These are phyloP conservation scores for Ctenopoma multispine DNA, from an alignment of 2,797 vertebrate genomes.

Conservation along the genomic window DNA sequence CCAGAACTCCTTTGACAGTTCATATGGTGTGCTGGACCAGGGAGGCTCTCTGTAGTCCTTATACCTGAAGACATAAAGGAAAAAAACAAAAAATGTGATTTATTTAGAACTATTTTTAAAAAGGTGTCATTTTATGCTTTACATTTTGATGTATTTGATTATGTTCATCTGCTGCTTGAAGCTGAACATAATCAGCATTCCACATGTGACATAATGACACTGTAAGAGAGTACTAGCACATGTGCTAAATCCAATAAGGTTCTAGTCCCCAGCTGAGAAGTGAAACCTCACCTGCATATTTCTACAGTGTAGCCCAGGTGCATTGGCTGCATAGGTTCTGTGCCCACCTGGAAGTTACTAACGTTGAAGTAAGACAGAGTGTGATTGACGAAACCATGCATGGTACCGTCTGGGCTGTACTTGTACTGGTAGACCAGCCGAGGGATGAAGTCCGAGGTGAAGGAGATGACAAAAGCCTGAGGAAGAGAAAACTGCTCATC, in stretches of 20 bases:
- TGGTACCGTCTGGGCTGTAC: conserved; percentile 93
- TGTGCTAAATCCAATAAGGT: neutral
- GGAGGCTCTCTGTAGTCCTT: conserved; percentile 97
- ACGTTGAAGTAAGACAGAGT: conserved; percentile 95
- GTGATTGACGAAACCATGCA: conserved; percentile 97
- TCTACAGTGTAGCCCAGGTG: conserved; percentile 89
- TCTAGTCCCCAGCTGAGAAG: neutral
- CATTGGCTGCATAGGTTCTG: conserved; percentile 85
- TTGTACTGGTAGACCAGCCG: conserved; percentile 96
- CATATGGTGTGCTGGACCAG: conserved; percentile 90
- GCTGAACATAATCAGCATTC: neutral
- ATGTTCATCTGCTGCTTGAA: neutral
- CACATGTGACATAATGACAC: neutral
- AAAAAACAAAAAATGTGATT: neutral
- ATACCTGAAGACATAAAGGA: conserved; percentile 69
- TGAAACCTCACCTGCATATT: conserved; percentile 89
- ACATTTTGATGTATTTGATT: neutral
- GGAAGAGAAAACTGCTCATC: conserved; percentile 43
- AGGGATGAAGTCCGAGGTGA: conserved; percentile 99
- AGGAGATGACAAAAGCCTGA: conserved; percentile 97
- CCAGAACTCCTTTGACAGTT: conserved; percentile 97
- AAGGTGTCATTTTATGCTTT: neutral
- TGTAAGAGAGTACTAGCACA: neutral
- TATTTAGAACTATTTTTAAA: neutral
- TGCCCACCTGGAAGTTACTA: conserved; percentile 91